Evolutionary conservation across 2,888 invertebrate genomes (phyloP).

Genomic region (Yponomeuta malinellus): DNA sequence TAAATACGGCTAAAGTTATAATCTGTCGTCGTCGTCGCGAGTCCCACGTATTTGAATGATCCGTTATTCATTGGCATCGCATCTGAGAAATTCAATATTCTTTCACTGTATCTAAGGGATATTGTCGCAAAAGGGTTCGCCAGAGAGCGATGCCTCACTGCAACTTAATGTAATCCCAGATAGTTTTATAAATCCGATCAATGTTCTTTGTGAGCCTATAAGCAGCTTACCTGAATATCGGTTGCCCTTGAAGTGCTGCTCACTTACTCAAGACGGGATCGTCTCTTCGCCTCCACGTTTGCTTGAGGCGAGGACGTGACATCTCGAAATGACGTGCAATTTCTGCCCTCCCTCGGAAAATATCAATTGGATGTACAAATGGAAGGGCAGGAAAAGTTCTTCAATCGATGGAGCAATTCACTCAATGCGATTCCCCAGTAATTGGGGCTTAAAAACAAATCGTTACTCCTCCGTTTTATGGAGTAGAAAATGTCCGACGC

Average conservation of each 20-base stretch:
- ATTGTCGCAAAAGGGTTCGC: neutral
- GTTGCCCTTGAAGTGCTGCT: slow-evolving; percentile 33
- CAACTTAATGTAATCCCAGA: slow-evolving; percentile 6
- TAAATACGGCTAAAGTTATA: neutral
- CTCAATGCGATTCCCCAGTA: neutral
- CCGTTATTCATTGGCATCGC: neutral
- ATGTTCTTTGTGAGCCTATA: slow-evolving; percentile 41
- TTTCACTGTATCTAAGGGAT: neutral
- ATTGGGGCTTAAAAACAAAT: slow-evolving; percentile 4
- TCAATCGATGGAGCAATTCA: neutral
- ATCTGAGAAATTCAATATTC: neutral
- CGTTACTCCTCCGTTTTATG: neutral
- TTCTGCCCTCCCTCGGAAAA: neutral
- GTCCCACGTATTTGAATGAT: neutral
- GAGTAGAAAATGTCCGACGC: slow-evolving; percentile 24
- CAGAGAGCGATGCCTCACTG: neutral
- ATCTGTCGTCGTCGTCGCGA: neutral
- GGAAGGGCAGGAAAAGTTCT: neutral
- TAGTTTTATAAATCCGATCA: slow-evolving; percentile 41
- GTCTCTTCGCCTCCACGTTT: neutral
- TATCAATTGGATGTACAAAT: neutral
- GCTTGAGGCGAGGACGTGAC: neutral
- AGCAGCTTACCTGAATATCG: slow-evolving; percentile 49
- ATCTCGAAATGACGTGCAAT: neutral
- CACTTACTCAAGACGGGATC: neutral